These are phyloP conservation scores for Vipera ursinii DNA, from an alignment of 2,797 vertebrate genomes.

Conservation along the genomic window DNA sequence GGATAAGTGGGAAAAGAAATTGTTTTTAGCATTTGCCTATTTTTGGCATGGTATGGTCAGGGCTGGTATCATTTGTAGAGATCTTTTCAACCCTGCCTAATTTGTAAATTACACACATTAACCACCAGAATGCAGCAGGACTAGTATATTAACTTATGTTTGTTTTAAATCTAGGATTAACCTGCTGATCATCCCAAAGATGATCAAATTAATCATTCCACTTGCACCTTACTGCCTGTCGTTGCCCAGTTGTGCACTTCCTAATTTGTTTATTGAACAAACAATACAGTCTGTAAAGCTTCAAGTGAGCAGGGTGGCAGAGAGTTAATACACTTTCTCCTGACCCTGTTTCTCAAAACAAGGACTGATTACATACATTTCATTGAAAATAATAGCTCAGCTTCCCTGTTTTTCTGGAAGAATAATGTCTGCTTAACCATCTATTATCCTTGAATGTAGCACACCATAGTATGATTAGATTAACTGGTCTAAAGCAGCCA, in stretches of 20 bases:
- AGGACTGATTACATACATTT: not conserved
- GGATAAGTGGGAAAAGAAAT: not conserved
- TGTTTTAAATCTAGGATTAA: not conserved
- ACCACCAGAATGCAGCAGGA: not conserved
- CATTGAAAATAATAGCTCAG: not conserved
- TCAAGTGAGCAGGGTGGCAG: not conserved
- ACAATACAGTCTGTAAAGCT: not conserved
- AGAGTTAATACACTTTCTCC: not conserved
- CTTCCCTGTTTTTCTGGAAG: not conserved
- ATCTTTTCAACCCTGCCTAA: not conserved
- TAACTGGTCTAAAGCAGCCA: not conserved
- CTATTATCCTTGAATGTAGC: not conserved
- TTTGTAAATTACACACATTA: not conserved
- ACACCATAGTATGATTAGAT: not conserved
- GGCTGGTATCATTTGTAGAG: not conserved
- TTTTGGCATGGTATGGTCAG: not conserved
- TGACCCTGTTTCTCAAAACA: not conserved
- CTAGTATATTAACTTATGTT: not conserved
- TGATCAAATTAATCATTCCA: not conserved
- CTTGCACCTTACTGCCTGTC: not conserved
- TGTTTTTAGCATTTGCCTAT: not conserved
- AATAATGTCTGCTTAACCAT: not conserved
- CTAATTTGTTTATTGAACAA: not conserved
- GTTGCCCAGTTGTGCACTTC: not conserved
- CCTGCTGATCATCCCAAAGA: not conserved